phyloP scores from a whole-genome alignment of 2,888 invertebrate genomes.

The Cerastis rubricosa region DNA sequence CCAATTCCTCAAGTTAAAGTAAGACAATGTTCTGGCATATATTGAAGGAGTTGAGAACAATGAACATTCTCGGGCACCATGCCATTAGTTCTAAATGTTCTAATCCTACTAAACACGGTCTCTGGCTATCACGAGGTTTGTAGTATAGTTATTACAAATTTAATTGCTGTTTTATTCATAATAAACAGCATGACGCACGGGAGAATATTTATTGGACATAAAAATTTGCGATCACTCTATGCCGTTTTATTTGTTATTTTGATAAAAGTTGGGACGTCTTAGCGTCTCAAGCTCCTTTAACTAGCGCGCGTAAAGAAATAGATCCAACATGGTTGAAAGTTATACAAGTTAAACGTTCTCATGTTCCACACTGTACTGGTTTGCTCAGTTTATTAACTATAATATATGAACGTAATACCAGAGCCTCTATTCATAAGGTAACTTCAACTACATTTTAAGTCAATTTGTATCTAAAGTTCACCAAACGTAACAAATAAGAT shows the following conservation, averaged over 20 bases:
- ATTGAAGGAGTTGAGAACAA: constrained; percentile 3
- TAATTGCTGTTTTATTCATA: constrained; percentile 2
- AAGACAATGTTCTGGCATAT: constrained; percentile 7
- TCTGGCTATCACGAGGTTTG: not conserved
- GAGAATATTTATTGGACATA: constrained; percentile 7
- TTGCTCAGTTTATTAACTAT: constrained; percentile 9
- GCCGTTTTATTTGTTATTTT: not conserved
- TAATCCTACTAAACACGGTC: constrained; percentile 4
- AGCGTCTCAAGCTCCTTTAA: not conserved
- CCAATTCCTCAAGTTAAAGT: not conserved
- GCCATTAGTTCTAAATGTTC: constrained; percentile 20
- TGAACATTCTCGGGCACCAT: constrained; percentile 3
- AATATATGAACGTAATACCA: not conserved
- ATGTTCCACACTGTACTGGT: not conserved
- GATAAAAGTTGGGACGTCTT: not conserved
- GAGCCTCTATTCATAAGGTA: not conserved
- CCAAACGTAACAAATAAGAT: constrained; percentile 31
- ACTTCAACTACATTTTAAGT: constrained; percentile 16
- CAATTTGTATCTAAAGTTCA: constrained; percentile 18
- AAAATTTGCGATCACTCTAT: not conserved
- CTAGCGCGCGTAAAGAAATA: not conserved
- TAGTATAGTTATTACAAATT: constrained; percentile 3
- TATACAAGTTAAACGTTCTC: not conserved
- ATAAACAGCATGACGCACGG: constrained; percentile 9
- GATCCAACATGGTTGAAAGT: constrained; percentile 1